These are phyloP conservation scores for Petrocephalus zakoni DNA, from an alignment of 2,113 vertebrate genomes.

Conservation along the genomic window DNA sequence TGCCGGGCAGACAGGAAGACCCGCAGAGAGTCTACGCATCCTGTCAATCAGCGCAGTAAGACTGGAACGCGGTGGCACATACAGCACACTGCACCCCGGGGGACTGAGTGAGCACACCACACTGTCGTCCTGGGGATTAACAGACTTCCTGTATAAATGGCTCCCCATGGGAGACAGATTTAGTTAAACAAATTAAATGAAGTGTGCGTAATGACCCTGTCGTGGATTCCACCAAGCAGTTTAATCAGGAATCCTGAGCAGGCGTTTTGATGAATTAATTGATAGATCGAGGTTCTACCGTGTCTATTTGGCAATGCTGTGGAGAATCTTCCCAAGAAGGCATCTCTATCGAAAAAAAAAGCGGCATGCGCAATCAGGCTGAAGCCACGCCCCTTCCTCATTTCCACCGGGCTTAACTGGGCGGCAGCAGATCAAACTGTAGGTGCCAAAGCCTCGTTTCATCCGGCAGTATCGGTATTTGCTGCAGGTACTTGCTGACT, in stretches of 20 bases:
- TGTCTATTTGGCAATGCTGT: not conserved
- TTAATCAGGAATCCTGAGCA: not conserved
- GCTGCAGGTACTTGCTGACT: not conserved
- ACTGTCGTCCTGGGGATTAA: not conserved
- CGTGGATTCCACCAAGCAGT: conserved; percentile 13
- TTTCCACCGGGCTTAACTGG: not conserved
- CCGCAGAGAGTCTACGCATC: not conserved
- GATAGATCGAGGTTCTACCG: not conserved
- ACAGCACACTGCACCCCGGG: not conserved
- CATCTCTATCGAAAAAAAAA: conserved; percentile 1
- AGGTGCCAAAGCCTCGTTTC: not conserved
- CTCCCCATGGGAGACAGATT: conserved; percentile 17
- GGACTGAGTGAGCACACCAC: not conserved
- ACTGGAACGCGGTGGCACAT: not conserved
- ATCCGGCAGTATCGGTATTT: not conserved
- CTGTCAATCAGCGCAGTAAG: not conserved
- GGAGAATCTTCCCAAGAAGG: not conserved
- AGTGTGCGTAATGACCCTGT: not conserved
- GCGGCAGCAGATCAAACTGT: not conserved
- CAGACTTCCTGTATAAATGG: not conserved
- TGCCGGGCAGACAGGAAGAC: not conserved
- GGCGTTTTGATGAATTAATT: not conserved
- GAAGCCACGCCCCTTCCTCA: not conserved
- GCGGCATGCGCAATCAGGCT: not conserved
- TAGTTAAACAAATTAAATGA: conserved; percentile 12